Evolutionary conservation across 1,140 invertebrate genomes (phyloP), one percentile per base, ranked within the genome.

Genomic region (Leptonema lineaticorne): DNA sequence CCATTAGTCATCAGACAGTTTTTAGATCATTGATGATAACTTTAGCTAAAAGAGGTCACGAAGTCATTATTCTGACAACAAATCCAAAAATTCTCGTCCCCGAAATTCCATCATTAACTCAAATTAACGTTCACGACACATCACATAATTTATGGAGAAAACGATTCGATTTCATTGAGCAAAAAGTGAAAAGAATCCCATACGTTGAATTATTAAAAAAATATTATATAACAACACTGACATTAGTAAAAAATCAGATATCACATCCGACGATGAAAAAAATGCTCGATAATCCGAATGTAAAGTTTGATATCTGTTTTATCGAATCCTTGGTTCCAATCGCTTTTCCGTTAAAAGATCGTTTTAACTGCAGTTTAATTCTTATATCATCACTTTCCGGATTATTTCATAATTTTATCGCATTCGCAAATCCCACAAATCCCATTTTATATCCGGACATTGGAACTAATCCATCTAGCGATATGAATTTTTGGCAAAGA

Each of bases 1-100:
- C 83, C 0, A 79, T 82, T 57, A 88, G 86, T 70, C 86, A 88
- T 74, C 85, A 86, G 75, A 74, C 84, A 5, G 79, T 84, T 0
- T 84, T 81, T 65, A 73, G 78, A 63, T 75, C 80, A n/a, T 22
- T 85, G 2, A 78, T 77, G 11, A 75, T 76, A 63, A 80, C 78
- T 56, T 72, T 87, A 26, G 77, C 75, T 0, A 78, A 76, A 30
- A 73, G 78, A 46, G 84, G 83, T 11, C 84, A 86, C 72, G 75
- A 83, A 66, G 73, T 86, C 0, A 77, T 79, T 0, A 73, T 78
- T 0, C 71, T 80, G 5, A 81, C 80, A 16, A 65, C 80, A 14
- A 75, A 80, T 73, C 78, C 80, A 9, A 72, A 62, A 3, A 75
- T 73, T 69, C 72, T 3, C 75, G 71, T 75, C 0, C 14, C 72